A percentile compares a stretch with the other conserved stretches of the same genome.
Evolutionary conservation across 2,888 invertebrate genomes (phyloP).

Genomic region (Thera britannica): DNA sequence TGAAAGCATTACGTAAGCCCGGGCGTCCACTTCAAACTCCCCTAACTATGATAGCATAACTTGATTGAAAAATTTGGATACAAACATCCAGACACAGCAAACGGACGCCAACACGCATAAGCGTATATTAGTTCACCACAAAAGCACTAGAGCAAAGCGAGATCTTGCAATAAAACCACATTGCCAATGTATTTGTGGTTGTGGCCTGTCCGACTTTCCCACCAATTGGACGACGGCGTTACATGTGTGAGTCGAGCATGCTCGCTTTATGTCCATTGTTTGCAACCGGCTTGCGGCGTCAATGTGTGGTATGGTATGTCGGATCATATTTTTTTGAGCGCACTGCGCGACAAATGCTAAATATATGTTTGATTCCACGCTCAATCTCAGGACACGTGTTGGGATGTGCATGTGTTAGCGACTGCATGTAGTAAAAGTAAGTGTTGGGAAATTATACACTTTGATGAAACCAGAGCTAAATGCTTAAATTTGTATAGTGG

Average conservation of each 20-base stretch:
- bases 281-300: slow-evolving; percentile 45
- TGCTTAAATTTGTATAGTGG: slow-evolving; percentile 19
- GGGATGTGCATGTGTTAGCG: slow-evolving; percentile 17
- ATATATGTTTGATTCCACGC: slow-evolving; percentile 52
- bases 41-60: slow-evolving; percentile 15
- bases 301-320: slow-evolving; percentile 49
- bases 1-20: slow-evolving; percentile 29
- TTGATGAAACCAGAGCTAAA: slow-evolving; percentile 11
- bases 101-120: slow-evolving; percentile 45
- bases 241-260: slow-evolving; percentile 51
- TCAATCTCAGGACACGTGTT: slow-evolving; percentile 45
- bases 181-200: slow-evolving; percentile 56
- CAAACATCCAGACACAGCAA: slow-evolving; percentile 25
- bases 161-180: slow-evolving; percentile 67
- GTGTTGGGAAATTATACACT: slow-evolving; percentile 14
- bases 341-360: slow-evolving; percentile 47
- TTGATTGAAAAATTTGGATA: slow-evolving; percentile 18
- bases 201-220: slow-evolving; percentile 59
- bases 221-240: slow-evolving; percentile 51
- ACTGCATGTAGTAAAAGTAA: slow-evolving; percentile 20
- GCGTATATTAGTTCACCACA: slow-evolving; percentile 61
- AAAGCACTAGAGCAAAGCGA: slow-evolving; percentile 67
- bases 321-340: slow-evolving; percentile 52
- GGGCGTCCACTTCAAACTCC: slow-evolving; percentile 21
- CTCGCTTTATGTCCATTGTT: slow-evolving; percentile 58